phyloP scores from a whole-genome alignment of 2,113 vertebrate genomes.

The Phrynosoma platyrhinos region DNA sequence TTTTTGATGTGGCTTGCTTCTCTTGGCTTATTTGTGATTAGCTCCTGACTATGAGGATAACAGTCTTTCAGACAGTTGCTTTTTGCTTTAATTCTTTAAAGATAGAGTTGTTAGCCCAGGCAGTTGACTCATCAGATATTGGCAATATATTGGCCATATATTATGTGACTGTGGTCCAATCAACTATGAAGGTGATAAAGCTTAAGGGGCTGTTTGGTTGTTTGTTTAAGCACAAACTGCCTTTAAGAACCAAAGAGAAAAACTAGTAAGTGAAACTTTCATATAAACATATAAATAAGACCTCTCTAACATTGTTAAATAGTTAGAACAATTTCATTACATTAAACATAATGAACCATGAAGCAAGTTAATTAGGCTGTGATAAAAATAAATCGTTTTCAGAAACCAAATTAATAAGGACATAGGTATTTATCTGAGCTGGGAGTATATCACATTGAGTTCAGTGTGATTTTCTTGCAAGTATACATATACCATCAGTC shows the following conservation, averaged over 20 bases:
- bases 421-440: neutral
- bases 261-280: neutral
- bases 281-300: neutral
- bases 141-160: neutral
- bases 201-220: neutral
- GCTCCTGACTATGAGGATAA: neutral
- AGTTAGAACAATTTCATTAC: no score
- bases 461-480: neutral
- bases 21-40: rapidly evolving
- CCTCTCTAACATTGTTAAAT: no score
- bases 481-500: neutral
- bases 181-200: neutral
- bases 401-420: no score
- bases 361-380: neutral
- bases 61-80: neutral
- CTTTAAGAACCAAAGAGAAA: neutral
- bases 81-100: neutral
- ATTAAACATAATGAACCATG: neutral
- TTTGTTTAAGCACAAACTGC: neutral
- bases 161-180: neutral
- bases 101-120: neutral
- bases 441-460: neutral
- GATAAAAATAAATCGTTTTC: neutral
- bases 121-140: neutral
- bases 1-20: neutral